Percentiles rank a stretch among this genome's conserved stretches.
phyloP scores from a whole-genome alignment of 2,888 invertebrate species.

The Lottia gigantea region DNA sequence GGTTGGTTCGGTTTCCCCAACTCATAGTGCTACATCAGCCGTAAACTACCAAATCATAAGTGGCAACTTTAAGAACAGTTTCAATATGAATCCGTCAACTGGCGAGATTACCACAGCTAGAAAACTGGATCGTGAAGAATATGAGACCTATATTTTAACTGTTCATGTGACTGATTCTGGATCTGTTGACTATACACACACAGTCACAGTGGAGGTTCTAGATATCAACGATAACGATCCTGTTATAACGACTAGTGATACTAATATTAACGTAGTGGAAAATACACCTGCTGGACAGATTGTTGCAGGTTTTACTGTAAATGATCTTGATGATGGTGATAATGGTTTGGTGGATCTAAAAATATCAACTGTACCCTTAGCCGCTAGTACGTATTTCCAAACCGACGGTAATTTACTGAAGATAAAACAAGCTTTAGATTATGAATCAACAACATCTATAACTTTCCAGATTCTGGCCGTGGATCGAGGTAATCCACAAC shows the following conservation, averaged over 20 bases:
- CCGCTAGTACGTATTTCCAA: conserved; percentile 28
- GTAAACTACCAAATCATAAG: conserved; percentile 34
- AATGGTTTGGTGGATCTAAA: conserved; percentile 37
- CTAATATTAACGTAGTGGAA: conserved; percentile 38
- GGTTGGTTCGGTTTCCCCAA: conserved; percentile 35
- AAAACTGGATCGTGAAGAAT: conserved; percentile 34
- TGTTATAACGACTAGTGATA: conserved; percentile 30
- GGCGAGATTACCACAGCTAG: conserved; percentile 31
- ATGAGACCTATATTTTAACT: conserved; percentile 30
- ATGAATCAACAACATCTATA: conserved; percentile 25
- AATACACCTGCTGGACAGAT: conserved; percentile 41
- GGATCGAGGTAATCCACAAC: conserved; percentile 33
- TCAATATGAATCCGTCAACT: conserved; percentile 28
- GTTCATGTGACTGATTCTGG: conserved; percentile 29
- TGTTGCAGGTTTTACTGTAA: conserved; percentile 36
- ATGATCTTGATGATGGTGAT: conserved; percentile 43
- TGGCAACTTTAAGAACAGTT: conserved; percentile 39
- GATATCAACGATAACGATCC: conserved; percentile 53
- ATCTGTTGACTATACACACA: conserved; percentile 27
- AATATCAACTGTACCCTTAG: conserved; percentile 22
- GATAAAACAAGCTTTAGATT: conserved; percentile 32
- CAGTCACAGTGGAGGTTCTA: conserved; percentile 36
- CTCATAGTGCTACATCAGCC: conserved; percentile 24
- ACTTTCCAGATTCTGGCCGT: conserved; percentile 33
- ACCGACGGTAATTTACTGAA: conserved; percentile 30